phyloP scores from a whole-genome alignment of 2,797 vertebrate genomes.

The Helarctos malayanus region DNA sequence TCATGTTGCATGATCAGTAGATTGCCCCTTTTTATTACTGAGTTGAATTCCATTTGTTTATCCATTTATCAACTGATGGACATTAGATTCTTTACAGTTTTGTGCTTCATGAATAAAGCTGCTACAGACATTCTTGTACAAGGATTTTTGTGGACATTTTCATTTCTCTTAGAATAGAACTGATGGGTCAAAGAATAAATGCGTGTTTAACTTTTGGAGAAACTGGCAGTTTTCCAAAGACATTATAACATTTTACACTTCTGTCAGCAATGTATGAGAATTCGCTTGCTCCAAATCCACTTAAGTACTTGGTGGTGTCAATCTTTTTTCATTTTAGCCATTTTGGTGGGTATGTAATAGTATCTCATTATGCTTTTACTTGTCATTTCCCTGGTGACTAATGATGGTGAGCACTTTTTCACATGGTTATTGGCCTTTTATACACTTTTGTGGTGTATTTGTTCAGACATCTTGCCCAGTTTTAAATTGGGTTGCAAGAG shows the following conservation, averaged over 20 bases:
- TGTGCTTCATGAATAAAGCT: conserved; percentile 30
- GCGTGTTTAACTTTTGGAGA: conserved; percentile 30
- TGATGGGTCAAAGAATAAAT: not conserved
- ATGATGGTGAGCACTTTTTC: conserved; percentile 12
- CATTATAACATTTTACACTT: conserved; percentile 6
- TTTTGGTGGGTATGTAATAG: not conserved
- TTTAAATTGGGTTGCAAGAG: conserved; percentile 6
- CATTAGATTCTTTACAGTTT: conserved; percentile 37
- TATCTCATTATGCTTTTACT: not conserved
- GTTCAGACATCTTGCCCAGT: conserved; percentile 15
- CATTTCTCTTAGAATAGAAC: not conserved
- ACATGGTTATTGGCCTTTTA: not conserved
- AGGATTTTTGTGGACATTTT: conserved; percentile 2
- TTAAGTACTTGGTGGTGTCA: not conserved
- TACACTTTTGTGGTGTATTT: not conserved
- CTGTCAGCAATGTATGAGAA: not conserved
- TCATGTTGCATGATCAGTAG: not conserved
- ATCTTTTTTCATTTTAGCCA: not conserved
- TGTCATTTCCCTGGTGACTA: conserved; percentile 18
- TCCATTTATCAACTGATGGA: not conserved
- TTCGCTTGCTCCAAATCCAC: not conserved
- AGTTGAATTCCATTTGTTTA: conserved; percentile 50
- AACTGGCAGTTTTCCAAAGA: conserved; percentile 20
- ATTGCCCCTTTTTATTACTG: not conserved
- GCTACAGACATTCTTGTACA: not conserved